A percentile compares a stretch with the other conserved stretches of the same genome.
phyloP scores from a whole-genome alignment of 2,888 invertebrate species.

The Drosophila austrosaltans region DNA sequence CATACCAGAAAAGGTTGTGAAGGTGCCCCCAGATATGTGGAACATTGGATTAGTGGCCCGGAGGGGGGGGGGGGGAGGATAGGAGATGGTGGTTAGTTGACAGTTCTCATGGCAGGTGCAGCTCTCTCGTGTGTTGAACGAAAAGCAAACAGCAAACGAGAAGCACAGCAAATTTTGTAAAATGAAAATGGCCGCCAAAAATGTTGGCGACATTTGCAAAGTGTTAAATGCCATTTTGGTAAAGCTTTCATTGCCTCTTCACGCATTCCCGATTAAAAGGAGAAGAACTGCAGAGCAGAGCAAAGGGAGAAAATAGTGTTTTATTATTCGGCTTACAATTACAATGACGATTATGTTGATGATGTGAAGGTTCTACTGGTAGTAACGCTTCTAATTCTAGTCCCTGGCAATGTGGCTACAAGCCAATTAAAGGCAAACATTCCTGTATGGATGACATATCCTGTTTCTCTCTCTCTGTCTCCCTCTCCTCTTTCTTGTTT shows the following conservation, averaged over 20 bases:
- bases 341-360: conserved; percentile 20
- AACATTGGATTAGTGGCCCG: background rate
- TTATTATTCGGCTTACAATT: conserved; percentile 3
- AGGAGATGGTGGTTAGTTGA: background rate
- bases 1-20: background rate
- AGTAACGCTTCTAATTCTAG: background rate
- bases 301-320: background rate
- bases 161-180: background rate
- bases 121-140: background rate
- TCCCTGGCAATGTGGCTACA: background rate
- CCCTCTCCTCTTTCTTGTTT: background rate
- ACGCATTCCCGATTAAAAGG: too few relatives aligned
- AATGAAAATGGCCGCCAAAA: conserved; percentile 16
- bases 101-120: background rate
- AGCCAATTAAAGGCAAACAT: conserved; percentile 20
- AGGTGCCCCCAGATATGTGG: background rate
- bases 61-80: background rate
- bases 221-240: conserved; percentile 16
- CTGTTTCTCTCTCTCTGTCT: background rate
- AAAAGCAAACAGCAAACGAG: conserved; percentile 4
- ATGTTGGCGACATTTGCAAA: conserved; percentile 15
- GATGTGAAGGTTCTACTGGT: conserved; percentile 1
- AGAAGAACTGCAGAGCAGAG: too few relatives aligned
- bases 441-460: conserved; percentile 7
- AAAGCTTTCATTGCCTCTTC: background rate